Evolutionary conservation across 2,113 vertebrate genomes (phyloP).

Genomic region (Gavialis gangeticus): DNA sequence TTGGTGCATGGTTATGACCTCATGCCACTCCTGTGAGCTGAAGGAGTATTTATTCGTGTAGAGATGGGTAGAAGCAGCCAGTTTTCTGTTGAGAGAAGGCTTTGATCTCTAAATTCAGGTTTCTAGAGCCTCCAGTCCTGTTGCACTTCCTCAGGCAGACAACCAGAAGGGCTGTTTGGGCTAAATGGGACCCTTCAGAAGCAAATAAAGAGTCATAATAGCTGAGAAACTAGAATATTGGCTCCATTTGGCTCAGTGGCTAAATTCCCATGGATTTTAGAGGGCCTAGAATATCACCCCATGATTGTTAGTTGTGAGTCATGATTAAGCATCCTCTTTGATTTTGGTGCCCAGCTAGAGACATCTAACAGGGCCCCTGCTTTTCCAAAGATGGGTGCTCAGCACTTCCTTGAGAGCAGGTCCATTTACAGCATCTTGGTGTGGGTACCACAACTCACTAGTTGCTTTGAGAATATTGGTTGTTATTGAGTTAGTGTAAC

Average conservation of each 20-base stretch:
- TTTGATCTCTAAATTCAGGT: constrained; percentile 61
- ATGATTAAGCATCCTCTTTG: not conserved
- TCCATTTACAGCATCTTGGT: not conserved
- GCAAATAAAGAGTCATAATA: constrained; percentile 21
- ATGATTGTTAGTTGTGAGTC: not conserved
- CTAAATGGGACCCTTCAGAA: not conserved
- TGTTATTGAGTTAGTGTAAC: not conserved
- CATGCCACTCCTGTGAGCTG: not conserved
- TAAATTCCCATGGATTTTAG: rapidly evolving
- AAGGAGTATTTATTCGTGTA: constrained; percentile 57
- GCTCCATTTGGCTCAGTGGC: not conserved
- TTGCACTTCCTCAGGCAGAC: constrained; percentile 35
- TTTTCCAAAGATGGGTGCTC: rapidly evolving
- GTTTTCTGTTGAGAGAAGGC: constrained; percentile 72
- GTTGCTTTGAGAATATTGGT: rapidly evolving
- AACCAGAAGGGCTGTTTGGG: not conserved
- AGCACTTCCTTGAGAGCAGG: not conserved
- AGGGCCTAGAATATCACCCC: not conserved
- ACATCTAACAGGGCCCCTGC: not conserved
- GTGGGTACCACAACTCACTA: not conserved
- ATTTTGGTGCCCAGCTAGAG: not conserved
- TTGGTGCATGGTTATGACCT: not conserved
- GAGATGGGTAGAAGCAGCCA: constrained; percentile 65
- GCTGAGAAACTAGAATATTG: not conserved
- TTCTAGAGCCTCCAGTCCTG: constrained; percentile 30